Evolutionary conservation across 1,140 invertebrate genomes (phyloP).

Genomic region (Cheumatopsyche charites): DNA sequence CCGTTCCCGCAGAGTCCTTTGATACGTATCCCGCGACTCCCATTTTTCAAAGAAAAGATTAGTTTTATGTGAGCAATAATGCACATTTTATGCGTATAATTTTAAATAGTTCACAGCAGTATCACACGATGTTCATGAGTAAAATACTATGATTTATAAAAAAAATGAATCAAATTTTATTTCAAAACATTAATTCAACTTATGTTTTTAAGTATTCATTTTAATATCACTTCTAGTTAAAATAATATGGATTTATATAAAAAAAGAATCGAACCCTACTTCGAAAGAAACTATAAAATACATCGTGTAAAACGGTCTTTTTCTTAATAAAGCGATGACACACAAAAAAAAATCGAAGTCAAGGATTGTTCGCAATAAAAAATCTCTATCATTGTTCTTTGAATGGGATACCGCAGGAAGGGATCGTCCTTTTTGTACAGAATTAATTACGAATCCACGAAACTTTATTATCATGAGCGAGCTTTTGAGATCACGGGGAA

Average conservation of each 20-base stretch:
- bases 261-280: too few species aligned
- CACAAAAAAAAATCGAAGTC: conserved; percentile 3
- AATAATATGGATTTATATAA: too few species aligned
- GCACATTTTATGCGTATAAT: conserved; percentile 3
- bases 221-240: too few species aligned
- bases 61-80: conserved; percentile 33
- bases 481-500: conserved; percentile 6
- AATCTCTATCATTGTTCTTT: conserved; percentile 38
- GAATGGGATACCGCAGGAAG: conserved; percentile 31
- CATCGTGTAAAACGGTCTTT: conserved; percentile 16
- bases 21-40: background rate
- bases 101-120: conserved; percentile 10
- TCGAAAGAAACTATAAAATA: too few species aligned
- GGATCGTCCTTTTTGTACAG: conserved; percentile 29
- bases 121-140: background rate
- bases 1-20: background rate
- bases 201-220: too few species aligned
- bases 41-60: conserved; percentile 12
- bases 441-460: conserved; percentile 31
- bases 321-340: background rate
- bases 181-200: too few species aligned
- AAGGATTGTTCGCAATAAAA: conserved; percentile 37
- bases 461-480: conserved; percentile 13
- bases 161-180: too few species aligned
- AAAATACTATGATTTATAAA: too few species aligned